These are phyloP conservation scores for Eumeta japonica DNA, from an alignment of 1,140 invertebrate genomes.

Conservation along the genomic window DNA sequence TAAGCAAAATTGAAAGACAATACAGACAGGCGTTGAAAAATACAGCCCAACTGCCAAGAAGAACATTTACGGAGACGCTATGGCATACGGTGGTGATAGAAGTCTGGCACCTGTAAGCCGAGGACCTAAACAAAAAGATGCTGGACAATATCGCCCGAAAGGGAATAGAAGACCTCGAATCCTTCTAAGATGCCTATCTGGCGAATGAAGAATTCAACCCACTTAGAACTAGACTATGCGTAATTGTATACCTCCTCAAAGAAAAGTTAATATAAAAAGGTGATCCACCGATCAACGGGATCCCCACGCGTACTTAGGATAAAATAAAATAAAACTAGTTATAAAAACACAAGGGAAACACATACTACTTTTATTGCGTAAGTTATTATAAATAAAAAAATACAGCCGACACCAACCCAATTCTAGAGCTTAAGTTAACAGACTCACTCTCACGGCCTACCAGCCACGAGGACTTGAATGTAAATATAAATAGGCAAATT, in stretches of 20 bases:
- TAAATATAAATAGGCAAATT: constrained; percentile 6
- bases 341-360: too few relatives aligned
- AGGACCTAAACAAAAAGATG: constrained; percentile 5
- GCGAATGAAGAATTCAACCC: constrained; percentile 5
- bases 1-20: constrained; percentile 4
- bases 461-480: too few relatives aligned
- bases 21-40: constrained; percentile 7
- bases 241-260: constrained; percentile 1
- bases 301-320: too few relatives aligned
- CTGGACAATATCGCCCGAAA: not conserved
- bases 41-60: constrained; percentile 4
- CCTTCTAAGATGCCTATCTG: constrained; percentile 1
- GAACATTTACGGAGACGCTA: constrained; percentile 4
- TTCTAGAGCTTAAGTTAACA: constrained; percentile 7
- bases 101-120: constrained; percentile 4
- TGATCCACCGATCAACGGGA: too few relatives aligned
- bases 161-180: constrained; percentile 5
- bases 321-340: too few relatives aligned
- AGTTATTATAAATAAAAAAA: constrained; percentile 5
- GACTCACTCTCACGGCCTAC: constrained; percentile 3
- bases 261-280: too few relatives aligned
- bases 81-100: constrained; percentile 7
- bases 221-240: constrained; percentile 2
- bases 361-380: too few relatives aligned
- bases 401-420: constrained; percentile 6